phyloP scores from a whole-genome alignment of 2,113 vertebrate genomes.

The Oryzias javanicus region DNA sequence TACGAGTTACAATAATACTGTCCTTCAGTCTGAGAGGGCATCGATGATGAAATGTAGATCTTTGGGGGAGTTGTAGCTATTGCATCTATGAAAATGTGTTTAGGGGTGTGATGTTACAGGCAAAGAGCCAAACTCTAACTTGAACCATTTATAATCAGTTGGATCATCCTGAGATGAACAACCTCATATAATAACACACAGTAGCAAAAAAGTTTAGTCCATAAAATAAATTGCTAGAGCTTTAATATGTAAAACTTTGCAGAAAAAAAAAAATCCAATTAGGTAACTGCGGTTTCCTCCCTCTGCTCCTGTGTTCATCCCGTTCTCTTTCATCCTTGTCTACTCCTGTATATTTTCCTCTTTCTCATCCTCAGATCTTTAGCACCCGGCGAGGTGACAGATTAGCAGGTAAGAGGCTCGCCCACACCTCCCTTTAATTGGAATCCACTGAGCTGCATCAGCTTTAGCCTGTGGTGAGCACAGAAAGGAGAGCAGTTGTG shows the following conservation, averaged over 20 bases:
- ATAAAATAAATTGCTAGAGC: neutral
- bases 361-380: constrained; percentile 15
- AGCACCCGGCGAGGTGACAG: constrained; percentile 35
- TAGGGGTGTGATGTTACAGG: no score
- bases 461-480: constrained; percentile 7
- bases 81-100: no score
- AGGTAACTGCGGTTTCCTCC: constrained; percentile 12
- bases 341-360: constrained; percentile 3
- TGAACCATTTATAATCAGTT: no score
- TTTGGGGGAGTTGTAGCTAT: no score
- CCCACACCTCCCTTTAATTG: constrained; percentile 44
- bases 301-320: neutral
- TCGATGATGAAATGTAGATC: no score
- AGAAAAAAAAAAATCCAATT: constrained; percentile 5
- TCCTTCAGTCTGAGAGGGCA: no score
- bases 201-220: neutral
- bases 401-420: constrained; percentile 24
- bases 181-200: neutral
- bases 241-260: neutral
- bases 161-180: no score
- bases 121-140: no score
- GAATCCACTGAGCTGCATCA: constrained; percentile 37
- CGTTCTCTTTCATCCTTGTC: neutral
- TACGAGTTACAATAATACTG: no score
- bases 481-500: neutral